phyloP scores from a whole-genome alignment of 2,888 invertebrate genomes.

The Ormyrus nitidulus region DNA sequence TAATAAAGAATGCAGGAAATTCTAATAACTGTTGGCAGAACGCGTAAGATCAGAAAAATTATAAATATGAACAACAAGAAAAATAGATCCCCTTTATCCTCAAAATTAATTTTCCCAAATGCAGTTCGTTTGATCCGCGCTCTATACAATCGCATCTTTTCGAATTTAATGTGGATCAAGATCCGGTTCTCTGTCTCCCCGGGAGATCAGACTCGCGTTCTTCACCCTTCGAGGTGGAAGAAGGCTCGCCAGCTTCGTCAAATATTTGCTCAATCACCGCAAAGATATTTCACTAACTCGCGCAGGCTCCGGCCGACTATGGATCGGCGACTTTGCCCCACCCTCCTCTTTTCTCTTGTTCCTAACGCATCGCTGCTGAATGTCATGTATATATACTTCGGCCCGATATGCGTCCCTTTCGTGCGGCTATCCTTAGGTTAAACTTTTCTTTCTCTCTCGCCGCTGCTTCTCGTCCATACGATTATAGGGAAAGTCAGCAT shows the following conservation, averaged over 20 bases:
- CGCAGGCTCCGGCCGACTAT: slow-evolving; percentile 48
- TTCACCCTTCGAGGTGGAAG: slow-evolving; percentile 38
- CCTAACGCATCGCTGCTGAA: slow-evolving; percentile 22
- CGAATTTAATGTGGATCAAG: slow-evolving; percentile 33
- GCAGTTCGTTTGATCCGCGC: slow-evolving; percentile 23
- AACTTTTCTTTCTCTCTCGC: not conserved
- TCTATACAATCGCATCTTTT: slow-evolving; percentile 9
- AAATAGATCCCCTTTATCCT: too few species aligned
- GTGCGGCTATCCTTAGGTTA: not conserved
- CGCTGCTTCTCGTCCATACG: not conserved
- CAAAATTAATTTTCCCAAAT: slow-evolving; percentile 17
- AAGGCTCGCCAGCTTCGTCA: slow-evolving; percentile 68
- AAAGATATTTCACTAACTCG: slow-evolving; percentile 73
- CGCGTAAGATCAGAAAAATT: too few species aligned
- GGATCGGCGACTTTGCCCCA: slow-evolving; percentile 62
- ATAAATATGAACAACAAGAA: too few species aligned
- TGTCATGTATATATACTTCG: not conserved
- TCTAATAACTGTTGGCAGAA: too few species aligned
- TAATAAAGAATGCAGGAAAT: too few species aligned
- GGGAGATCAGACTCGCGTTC: slow-evolving; percentile 29
- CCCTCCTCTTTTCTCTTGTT: slow-evolving; percentile 44
- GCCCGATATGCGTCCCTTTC: slow-evolving; percentile 3
- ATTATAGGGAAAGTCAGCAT: slow-evolving; percentile 60
- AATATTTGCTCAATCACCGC: slow-evolving; percentile 75
- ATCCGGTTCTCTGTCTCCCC: not conserved